Percentiles rank a stretch among this genome's conserved stretches.
phyloP scores from a whole-genome alignment of 1,140 invertebrate species.

The Scaptomyza graminum region DNA sequence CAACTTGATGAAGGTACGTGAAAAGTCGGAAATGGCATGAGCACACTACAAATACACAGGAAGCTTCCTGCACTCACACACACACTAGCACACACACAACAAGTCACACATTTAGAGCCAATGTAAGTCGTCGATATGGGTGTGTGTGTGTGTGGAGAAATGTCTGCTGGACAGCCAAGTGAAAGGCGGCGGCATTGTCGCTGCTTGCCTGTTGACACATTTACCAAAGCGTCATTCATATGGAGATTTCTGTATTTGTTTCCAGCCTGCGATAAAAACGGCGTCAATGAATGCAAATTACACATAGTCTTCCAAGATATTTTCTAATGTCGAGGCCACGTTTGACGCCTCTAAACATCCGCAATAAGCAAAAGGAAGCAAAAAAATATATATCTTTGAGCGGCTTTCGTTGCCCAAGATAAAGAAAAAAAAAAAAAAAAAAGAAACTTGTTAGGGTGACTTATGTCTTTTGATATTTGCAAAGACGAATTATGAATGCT shows the following conservation, averaged over 20 bases:
- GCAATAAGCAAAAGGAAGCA: constrained; percentile 38
- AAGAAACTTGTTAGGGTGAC: constrained; percentile 35
- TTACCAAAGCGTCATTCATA: constrained; percentile 35
- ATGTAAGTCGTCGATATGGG: constrained; percentile 22
- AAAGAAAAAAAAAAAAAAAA: constrained; percentile 44
- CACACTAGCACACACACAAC: constrained; percentile 24
- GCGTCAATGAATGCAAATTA: constrained; percentile 80
- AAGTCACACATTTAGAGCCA: constrained; percentile 9
- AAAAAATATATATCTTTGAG: constrained; percentile 36
- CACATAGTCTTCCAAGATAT: constrained; percentile 67
- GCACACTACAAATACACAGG: constrained; percentile 37
- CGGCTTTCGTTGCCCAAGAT: constrained; percentile 59
- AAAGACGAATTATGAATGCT: constrained; percentile 3
- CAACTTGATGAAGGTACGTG: constrained; percentile 82
- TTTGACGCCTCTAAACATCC: constrained; percentile 31
- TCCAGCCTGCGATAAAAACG: constrained; percentile 64
- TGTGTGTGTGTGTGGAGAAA: constrained; percentile 4
- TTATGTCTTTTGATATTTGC: constrained; percentile 5
- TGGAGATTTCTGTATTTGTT: constrained; percentile 68
- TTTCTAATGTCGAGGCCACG: constrained; percentile 68
- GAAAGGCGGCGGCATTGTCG: constrained; percentile 64
- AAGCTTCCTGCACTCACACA: constrained; percentile 27
- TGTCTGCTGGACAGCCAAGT: constrained; percentile 49
- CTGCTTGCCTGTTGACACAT: constrained; percentile 65
- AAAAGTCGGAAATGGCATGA: constrained; percentile 77